phyloP scores from a whole-genome alignment of 2,797 vertebrate species.

The Cuculus canorus region DNA sequence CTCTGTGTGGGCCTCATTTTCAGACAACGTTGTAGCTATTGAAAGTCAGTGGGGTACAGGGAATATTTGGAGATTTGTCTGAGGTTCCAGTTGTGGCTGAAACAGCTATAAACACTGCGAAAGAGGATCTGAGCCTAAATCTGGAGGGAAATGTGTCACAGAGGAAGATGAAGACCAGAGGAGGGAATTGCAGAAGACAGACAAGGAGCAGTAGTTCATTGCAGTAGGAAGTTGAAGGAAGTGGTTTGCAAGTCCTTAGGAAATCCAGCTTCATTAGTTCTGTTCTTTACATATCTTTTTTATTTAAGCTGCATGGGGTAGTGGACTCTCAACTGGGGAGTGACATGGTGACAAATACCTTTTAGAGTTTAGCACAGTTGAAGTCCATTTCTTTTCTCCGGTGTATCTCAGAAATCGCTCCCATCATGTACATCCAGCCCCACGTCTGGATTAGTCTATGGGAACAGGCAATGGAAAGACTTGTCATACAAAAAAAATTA shows the following conservation, averaged over 20 bases:
- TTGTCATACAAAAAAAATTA: conserved; percentile 1
- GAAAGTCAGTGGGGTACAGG: background rate
- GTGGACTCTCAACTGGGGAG: background rate
- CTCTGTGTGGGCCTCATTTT: background rate
- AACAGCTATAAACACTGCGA: background rate
- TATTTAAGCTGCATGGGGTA: conserved; percentile 17
- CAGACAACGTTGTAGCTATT: background rate
- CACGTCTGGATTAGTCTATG: background rate
- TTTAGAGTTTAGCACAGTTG: background rate
- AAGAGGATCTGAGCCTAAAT: background rate
- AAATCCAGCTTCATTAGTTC: conserved; percentile 32
- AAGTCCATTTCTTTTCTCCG: conserved; percentile 17
- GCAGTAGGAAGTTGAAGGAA: conserved; percentile 16
- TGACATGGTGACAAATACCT: background rate
- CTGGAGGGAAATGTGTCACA: background rate
- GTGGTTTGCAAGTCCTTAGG: conserved; percentile 15
- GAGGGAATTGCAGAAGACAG: background rate
- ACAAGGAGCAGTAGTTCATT: conserved; percentile 49
- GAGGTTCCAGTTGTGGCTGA: background rate
- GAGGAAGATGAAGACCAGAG: background rate
- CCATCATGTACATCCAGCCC: background rate
- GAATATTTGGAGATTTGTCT: conserved; percentile 1
- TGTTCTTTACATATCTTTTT: conserved; percentile 21
- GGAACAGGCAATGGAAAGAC: conserved; percentile 46
- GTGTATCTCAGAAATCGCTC: background rate